Base-by-base conservation (phyloP, 2,888 invertebrate species). In the Ephialtes manifestator region DNA sequence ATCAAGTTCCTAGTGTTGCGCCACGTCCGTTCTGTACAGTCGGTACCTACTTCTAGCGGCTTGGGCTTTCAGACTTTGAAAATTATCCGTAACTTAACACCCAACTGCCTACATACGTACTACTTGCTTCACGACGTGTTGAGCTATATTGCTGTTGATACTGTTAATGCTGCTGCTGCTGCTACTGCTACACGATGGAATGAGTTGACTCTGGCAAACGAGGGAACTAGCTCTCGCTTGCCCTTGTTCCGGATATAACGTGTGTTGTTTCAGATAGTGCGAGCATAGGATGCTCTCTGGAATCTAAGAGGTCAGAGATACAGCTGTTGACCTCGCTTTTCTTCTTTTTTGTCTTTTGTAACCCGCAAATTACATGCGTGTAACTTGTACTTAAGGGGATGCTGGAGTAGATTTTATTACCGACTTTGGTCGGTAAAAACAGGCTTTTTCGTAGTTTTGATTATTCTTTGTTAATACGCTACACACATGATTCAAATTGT, bases 1-100 rank as follows among this genome's bases (percentile, higher is more conserved):
- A 92, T 93, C 93, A 92, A 92, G 93, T 93, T 93, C 92, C 91
- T 88, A 51, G 51, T 85, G 84, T 87, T 88, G 86, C 88, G 89
- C 89, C 90, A 91, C 86, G 89, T 91, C 91, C 92, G 91, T 86
- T 88, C 75, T 87, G 71, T 76, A 65, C 60, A 48, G 74, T 70
- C 78, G 79, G 51, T 67, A 13, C 68, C 46, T 43, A 68, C 74
- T 46, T 35, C 24, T n/a, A 15, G 18, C 63, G n/a, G 63, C n/a
- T 15, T n/a, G 35, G 5, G 35, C 35, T 81, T 75, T 71, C 58
- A 70, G 75, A 79, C 71, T 80, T 53, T 72, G 79, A 72, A 75
- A 79, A 85, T 79, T 79, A 80, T 76, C 79, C 82, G 78, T 76
- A 85, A 85, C 79, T 70, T 65, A 63, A 82, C 74, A 79, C 43